Conservation (phyloP, 2,797 vertebrate species). For the Synanceia verrucosa region DNA sequence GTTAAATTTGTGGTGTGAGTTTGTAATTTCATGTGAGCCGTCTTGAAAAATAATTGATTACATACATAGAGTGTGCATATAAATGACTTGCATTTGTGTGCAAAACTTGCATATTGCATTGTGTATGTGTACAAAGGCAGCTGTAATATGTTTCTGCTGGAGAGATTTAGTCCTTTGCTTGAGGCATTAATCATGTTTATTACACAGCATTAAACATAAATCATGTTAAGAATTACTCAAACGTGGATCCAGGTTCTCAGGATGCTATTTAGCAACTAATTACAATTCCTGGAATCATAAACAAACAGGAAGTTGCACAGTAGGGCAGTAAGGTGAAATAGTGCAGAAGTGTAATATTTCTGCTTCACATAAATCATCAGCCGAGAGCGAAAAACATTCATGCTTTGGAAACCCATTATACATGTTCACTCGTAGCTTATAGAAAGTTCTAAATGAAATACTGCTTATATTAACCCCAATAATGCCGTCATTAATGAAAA, state of each 20-base stretch:
- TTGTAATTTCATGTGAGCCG: background rate
- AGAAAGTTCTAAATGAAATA: background rate
- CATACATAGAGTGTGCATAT: background rate
- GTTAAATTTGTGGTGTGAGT: background rate
- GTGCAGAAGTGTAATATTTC: background rate
- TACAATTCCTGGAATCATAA: constrained; percentile 34
- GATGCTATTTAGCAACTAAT: constrained; percentile 50
- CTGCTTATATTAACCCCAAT: background rate
- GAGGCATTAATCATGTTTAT: constrained; percentile 47
- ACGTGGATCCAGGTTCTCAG: constrained; percentile 26
- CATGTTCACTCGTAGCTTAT: no score
- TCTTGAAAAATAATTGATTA: background rate
- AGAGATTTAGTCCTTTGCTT: constrained; percentile 28
- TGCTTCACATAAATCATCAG: background rate
- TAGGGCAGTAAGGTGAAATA: background rate
- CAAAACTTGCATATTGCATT: background rate
- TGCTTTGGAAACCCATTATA: background rate
- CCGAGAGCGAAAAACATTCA: background rate
- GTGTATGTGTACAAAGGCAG: background rate
- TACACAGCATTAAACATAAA: constrained; percentile 48
- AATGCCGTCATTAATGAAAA: background rate
- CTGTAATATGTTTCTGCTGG: constrained; percentile 4
- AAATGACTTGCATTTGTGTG: background rate
- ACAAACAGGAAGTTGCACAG: constrained; percentile 4
- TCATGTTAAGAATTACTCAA: constrained; percentile 36